Conservation (phyloP, 2,113 vertebrate species). For the Pelvicachromis taeniatus region DNA sequence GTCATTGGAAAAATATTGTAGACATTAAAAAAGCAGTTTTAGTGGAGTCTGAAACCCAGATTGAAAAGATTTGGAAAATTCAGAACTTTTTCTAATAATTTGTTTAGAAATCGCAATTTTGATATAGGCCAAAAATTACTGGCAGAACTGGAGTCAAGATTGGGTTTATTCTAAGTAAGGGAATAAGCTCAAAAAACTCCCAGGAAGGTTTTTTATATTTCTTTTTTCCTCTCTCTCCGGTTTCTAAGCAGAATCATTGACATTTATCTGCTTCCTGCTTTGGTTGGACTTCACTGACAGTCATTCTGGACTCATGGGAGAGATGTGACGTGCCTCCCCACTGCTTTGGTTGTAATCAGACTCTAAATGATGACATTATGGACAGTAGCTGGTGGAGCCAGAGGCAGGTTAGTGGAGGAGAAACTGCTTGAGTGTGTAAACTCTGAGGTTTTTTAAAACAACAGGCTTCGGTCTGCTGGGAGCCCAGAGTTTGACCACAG, state of each 20-base stretch:
- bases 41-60: not conserved
- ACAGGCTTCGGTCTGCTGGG: constrained; percentile 24
- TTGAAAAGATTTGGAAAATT: not conserved
- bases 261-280: not conserved
- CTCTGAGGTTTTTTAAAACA: constrained; percentile 41
- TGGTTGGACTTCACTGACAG: not conserved
- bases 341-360: not conserved
- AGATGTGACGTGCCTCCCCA: not conserved
- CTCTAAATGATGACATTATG: not conserved
- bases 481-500: constrained; percentile 31
- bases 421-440: constrained; percentile 32
- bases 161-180: not conserved
- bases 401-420: constrained; percentile 10
- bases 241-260: not conserved
- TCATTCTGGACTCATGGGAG: not conserved
- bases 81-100: not conserved
- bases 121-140: not conserved
- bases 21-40: not conserved
- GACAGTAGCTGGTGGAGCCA: not conserved
- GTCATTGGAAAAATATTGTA: accelerated
- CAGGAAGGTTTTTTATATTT: not conserved
- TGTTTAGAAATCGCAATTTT: accelerated
- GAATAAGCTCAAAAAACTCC: not conserved
- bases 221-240: accelerated
- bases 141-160: not conserved